Evolutionary conservation across 2,113 vertebrate genomes (phyloP).

Genomic region (Acinonyx jubatus): DNA sequence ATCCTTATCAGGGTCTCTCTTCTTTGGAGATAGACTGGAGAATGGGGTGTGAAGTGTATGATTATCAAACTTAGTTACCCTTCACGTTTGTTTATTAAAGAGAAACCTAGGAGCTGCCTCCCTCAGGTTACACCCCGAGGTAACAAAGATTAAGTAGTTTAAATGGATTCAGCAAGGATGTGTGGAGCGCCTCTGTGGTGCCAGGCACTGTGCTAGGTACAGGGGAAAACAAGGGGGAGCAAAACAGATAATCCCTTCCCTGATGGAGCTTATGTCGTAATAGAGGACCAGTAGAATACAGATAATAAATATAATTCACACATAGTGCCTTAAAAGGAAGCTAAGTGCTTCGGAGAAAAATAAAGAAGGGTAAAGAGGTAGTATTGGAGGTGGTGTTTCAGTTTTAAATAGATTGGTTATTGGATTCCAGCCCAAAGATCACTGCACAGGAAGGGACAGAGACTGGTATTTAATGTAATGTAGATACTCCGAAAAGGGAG

Average conservation of each 20-base stretch:
- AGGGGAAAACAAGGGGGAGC: background rate
- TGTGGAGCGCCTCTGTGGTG: background rate
- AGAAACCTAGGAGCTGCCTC: background rate
- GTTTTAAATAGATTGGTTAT: background rate
- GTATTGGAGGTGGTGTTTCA: background rate
- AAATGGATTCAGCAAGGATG: background rate
- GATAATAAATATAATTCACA: background rate
- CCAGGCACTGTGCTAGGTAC: background rate
- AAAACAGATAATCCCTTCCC: background rate
- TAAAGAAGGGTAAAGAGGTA: background rate
- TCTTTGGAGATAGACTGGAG: background rate
- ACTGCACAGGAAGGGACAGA: background rate
- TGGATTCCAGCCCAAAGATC: background rate
- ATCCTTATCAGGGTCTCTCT: background rate
- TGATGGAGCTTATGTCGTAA: background rate
- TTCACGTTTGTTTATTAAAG: background rate
- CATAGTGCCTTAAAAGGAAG: background rate
- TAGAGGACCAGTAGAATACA: background rate
- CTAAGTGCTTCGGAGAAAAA: conserved; percentile 7
- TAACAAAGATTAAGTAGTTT: background rate
- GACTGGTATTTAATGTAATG: background rate
- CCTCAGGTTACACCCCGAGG: background rate
- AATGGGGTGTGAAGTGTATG: background rate
- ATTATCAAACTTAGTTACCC: background rate
- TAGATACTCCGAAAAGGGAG: background rate